Conservation (phyloP, 64 coral and sea anemone genomes). For the Montipora cactus region DNA sequence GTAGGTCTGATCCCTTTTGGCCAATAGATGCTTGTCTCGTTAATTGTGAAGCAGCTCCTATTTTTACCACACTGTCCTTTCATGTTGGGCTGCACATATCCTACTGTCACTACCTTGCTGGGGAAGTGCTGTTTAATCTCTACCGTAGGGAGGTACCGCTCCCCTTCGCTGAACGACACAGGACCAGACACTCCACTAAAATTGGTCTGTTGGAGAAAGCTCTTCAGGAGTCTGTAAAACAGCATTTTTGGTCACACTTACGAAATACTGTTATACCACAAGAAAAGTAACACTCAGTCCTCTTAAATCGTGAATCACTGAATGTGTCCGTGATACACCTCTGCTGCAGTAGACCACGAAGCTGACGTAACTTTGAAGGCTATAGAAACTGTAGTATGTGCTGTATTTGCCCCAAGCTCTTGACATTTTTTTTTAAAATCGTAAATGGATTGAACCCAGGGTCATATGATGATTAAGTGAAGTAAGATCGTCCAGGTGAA, state of each 20-base stretch:
- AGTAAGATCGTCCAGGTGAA: not conserved
- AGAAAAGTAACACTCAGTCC: not conserved
- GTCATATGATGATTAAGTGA: too few relatives aligned
- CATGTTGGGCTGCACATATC: conserved; percentile 60
- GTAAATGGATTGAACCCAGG: too few relatives aligned
- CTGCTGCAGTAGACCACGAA: too few relatives aligned
- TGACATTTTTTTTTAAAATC: too few relatives aligned
- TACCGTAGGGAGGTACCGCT: conserved; percentile 73
- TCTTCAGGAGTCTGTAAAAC: conserved; percentile 62
- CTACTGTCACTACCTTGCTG: conserved; percentile 42
- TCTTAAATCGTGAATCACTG: too few relatives aligned
- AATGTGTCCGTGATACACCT: too few relatives aligned
- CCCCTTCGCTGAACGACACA: conserved; percentile 71
- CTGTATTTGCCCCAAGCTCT: too few relatives aligned
- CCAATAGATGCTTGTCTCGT: conserved; percentile 71
- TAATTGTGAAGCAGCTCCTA: conserved; percentile 61
- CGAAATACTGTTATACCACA: too few relatives aligned
- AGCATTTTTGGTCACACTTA: not conserved
- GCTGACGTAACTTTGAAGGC: too few relatives aligned
- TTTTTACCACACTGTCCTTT: conserved; percentile 10
- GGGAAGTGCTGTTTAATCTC: conserved; percentile 68
- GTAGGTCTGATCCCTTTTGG: conserved; percentile 53
- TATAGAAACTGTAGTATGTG: too few relatives aligned
- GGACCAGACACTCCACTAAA: conserved; percentile 83
- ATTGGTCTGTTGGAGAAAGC: conserved; percentile 77